Conservation (phyloP, 1,140 invertebrate species). For the Heliconius melpomene region DNA sequence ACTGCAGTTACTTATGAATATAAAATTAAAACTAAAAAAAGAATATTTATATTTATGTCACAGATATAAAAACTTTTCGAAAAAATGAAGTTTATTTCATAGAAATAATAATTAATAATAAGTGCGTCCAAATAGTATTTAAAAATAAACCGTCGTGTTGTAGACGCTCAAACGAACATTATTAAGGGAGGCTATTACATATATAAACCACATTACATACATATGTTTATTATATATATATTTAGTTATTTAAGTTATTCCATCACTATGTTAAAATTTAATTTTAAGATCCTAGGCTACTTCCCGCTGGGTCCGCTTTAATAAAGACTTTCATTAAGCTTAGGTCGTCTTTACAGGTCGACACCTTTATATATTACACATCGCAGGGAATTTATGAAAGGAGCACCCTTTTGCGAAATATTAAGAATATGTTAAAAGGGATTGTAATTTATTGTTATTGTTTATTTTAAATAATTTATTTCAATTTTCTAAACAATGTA, state of each 20-base stretch:
- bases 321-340: slow-evolving; percentile 36
- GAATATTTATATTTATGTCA: too few species aligned
- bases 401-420: not conserved
- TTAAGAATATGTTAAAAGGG: not conserved
- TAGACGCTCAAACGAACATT: not conserved
- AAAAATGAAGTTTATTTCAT: too few species aligned
- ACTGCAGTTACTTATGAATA: too few species aligned
- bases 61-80: too few species aligned
- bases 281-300: slow-evolving; percentile 23
- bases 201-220: not conserved
- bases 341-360: slow-evolving; percentile 5
- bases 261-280: slow-evolving; percentile 22
- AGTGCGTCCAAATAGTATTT: not conserved
- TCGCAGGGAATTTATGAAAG: slow-evolving; percentile 16
- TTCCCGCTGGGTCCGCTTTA: slow-evolving; percentile 25
- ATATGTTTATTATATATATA: not conserved
- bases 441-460: not conserved
- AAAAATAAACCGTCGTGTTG: not conserved
- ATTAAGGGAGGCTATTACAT: not conserved
- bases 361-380: slow-evolving; percentile 25
- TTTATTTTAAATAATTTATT: too few species aligned
- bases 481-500: too few species aligned
- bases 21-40: too few species aligned
- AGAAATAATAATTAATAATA: too few species aligned
- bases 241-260: not conserved